A percentile compares a stretch with the other conserved stretches of the same genome.
These are phyloP conservation scores for Propithecus deckenii DNA, from an alignment of 2,797 vertebrate genomes.

Conservation along the genomic window DNA sequence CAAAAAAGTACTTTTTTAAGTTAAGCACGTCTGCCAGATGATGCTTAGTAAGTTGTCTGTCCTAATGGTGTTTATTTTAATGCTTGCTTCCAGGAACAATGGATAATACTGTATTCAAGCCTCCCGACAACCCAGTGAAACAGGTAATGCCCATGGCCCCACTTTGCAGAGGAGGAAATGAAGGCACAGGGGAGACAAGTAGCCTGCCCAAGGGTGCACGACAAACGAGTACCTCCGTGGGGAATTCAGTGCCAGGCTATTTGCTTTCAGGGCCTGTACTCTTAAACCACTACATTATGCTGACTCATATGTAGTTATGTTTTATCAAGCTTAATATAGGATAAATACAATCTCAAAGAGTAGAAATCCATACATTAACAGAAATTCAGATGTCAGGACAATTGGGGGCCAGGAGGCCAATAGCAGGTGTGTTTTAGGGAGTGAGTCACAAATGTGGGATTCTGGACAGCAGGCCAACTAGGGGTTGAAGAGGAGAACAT, in stretches of 20 bases:
- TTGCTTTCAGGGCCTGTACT: background rate
- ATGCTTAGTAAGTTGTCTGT: background rate
- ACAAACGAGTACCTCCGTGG: background rate
- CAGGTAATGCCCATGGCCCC: background rate
- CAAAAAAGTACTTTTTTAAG: background rate
- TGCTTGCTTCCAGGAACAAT: background rate
- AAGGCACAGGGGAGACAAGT: background rate
- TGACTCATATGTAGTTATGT: background rate
- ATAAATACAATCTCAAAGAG: background rate
- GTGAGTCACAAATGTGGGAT: background rate
- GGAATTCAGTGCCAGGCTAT: background rate
- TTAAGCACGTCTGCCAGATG: background rate
- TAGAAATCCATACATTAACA: background rate
- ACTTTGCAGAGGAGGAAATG: background rate
- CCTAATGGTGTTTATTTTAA: background rate
- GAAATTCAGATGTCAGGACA: background rate
- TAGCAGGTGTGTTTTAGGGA: background rate
- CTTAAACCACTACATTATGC: background rate
- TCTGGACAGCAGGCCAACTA: background rate
- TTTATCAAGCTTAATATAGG: background rate
- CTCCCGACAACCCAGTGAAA: background rate
- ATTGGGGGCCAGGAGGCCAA: background rate
- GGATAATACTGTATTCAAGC: background rate
- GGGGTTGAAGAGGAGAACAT: background rate
- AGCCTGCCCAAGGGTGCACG: background rate